Evolutionary conservation across 2,797 vertebrate genomes (phyloP).

Genomic region (Enteromius fasciolatus): DNA sequence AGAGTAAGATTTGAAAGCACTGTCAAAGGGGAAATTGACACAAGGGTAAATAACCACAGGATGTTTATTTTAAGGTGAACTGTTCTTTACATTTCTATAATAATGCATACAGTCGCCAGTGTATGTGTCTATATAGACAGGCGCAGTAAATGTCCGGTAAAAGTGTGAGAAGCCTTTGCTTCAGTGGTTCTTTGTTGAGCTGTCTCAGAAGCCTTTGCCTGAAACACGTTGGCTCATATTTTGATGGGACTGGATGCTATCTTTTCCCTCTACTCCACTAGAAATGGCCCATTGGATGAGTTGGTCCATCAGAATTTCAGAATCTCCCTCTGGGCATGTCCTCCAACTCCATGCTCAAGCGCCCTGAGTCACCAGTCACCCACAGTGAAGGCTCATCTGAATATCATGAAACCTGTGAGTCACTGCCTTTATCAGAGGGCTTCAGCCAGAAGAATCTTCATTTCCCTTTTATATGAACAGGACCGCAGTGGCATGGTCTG

Average conservation of each 20-base stretch:
- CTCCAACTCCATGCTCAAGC: constrained; percentile 76
- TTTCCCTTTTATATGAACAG: constrained; percentile 50
- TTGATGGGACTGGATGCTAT: constrained; percentile 40
- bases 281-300: constrained; percentile 69
- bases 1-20: not conserved
- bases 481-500: not conserved
- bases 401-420: constrained; percentile 76
- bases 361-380: constrained; percentile 71
- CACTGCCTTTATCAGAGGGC: constrained; percentile 56
- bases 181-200: constrained; percentile 34
- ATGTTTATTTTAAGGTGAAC: not conserved
- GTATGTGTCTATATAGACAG: constrained; percentile 7
- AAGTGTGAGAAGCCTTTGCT: constrained; percentile 13
- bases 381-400: constrained; percentile 76
- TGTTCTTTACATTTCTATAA: not conserved
- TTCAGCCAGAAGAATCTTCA: constrained; percentile 55
- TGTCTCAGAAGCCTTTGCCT: constrained; percentile 34
- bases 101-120: not conserved
- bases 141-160: constrained; percentile 5
- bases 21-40: not conserved
- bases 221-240: constrained; percentile 39
- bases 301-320: constrained; percentile 70
- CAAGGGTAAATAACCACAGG: not conserved
- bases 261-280: constrained; percentile 45
- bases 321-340: constrained; percentile 77